Evolutionary conservation across 2,888 invertebrate genomes (phyloP).

Genomic region (Trichacis sp.): DNA sequence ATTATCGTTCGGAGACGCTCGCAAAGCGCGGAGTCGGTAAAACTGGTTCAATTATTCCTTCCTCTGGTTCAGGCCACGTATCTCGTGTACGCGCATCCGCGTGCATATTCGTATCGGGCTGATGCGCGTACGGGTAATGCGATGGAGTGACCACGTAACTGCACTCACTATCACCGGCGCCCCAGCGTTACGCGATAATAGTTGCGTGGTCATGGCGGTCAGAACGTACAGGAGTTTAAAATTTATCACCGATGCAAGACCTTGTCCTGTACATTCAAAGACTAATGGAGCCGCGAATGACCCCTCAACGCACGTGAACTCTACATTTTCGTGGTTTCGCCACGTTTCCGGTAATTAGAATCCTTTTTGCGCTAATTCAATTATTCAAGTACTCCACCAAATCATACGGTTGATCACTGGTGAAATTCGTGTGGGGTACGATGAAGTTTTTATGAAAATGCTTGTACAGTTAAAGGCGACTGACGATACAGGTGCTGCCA

Average conservation of each 20-base stretch:
- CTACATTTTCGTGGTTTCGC: background rate
- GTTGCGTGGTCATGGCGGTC: background rate
- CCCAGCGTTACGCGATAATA: background rate
- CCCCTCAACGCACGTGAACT: background rate
- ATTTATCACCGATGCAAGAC: background rate
- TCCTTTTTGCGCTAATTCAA: background rate
- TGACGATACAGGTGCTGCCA: too few species aligned
- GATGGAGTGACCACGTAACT: too few species aligned
- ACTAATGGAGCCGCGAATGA: slow-evolving; percentile 2
- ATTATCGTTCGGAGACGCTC: background rate
- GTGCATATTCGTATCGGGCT: background rate
- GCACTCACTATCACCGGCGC: too few species aligned
- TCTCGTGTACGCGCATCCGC: background rate
- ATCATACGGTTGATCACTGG: too few species aligned
- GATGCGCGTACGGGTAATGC: too few species aligned
- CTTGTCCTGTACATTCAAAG: background rate
- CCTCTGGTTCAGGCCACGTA: background rate
- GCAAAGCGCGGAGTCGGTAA: background rate
- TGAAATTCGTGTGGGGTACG: too few species aligned
- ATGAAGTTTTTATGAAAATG: too few species aligned
- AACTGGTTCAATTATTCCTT: slow-evolving; percentile 1
- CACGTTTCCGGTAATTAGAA: background rate
- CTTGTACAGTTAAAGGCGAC: too few species aligned
- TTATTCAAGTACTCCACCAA: too few species aligned
- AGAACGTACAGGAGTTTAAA: background rate